These are phyloP conservation scores for Aradus depressus DNA, from an alignment of 2,888 invertebrate genomes.

Conservation along the genomic window DNA sequence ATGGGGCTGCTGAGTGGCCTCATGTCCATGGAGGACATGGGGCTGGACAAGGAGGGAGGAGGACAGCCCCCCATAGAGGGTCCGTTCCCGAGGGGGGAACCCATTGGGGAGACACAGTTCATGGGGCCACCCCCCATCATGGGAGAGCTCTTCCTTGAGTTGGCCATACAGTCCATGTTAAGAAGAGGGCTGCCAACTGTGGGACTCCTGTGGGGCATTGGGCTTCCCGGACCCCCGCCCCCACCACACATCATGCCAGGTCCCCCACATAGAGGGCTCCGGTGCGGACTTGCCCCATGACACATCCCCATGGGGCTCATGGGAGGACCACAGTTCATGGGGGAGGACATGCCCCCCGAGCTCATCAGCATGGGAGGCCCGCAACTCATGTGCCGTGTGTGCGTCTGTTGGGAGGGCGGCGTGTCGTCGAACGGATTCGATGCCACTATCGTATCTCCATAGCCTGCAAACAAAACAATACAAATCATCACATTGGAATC, in stretches of 20 bases:
- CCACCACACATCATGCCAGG: conserved; percentile 30
- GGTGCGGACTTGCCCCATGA: conserved; percentile 46
- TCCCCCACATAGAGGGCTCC: conserved; percentile 31
- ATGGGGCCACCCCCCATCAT: conserved; percentile 42
- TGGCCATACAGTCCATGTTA: conserved; percentile 34
- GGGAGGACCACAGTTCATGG: conserved; percentile 41
- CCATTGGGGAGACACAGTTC: conserved; percentile 52
- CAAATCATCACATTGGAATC: conserved; percentile 6
- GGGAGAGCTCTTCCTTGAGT: conserved; percentile 41
- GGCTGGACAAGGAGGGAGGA: conserved; percentile 37
- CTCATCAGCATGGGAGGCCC: conserved; percentile 48
- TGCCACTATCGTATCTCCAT: conserved; percentile 87
- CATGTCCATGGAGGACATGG: conserved; percentile 41
- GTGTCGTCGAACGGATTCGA: conserved; percentile 93
- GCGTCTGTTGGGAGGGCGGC: conserved; percentile 39
- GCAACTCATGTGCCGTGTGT: conserved; percentile 49
- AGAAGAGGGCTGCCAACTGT: conserved; percentile 32
- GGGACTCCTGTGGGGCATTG: conserved; percentile 40
- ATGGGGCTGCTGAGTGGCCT: conserved; percentile 42
- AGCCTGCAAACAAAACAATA: conserved; percentile 38
- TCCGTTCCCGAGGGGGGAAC: conserved; percentile 51
- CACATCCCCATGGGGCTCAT: conserved; percentile 53
- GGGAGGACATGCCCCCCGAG: conserved; percentile 29
- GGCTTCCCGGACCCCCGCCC: conserved; percentile 44
- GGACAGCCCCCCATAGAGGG: conserved; percentile 36